Percentiles rank a stretch among this genome's conserved stretches.
phyloP scores from a whole-genome alignment of 1,140 invertebrate species.

The Tetramorium alpestre region DNA sequence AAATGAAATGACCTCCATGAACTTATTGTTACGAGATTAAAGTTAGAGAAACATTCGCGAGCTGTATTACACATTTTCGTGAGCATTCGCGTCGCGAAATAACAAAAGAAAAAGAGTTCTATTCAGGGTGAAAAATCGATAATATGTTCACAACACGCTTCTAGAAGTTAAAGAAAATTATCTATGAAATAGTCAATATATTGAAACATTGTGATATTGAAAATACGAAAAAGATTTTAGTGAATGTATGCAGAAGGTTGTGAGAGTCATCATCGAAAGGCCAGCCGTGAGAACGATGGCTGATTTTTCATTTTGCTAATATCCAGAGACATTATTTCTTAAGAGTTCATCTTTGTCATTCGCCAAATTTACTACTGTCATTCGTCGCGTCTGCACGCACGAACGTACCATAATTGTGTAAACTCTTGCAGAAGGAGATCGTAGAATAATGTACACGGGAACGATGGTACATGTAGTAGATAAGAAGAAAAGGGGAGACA shows the following conservation, averaged over 20 bases:
- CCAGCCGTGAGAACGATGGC: constrained; percentile 4
- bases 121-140: neutral
- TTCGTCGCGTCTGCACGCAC: constrained; percentile 24
- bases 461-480: constrained; percentile 59
- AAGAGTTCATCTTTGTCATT: constrained; percentile 40
- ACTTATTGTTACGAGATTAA: constrained; percentile 14
- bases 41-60: constrained; percentile 36
- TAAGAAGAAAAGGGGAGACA: neutral
- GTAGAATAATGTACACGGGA: constrained; percentile 67
- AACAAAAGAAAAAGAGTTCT: neutral
- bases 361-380: constrained; percentile 8
- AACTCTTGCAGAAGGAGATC: constrained; percentile 52
- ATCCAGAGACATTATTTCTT: constrained; percentile 27
- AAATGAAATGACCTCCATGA: constrained; percentile 2
- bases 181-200: constrained; percentile 73
- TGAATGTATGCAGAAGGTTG: constrained; percentile 54
- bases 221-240: constrained; percentile 40
- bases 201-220: constrained; percentile 73
- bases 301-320: constrained; percentile 12
- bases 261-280: constrained; percentile 58
- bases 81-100: neutral
- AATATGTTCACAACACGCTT: constrained; percentile 14
- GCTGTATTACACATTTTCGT: neutral
- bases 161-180: constrained; percentile 59
- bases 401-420: constrained; percentile 28